These are phyloP conservation scores for Noctilio leporinus DNA, from an alignment of 2,113 vertebrate species.

Conservation along the genomic window DNA sequence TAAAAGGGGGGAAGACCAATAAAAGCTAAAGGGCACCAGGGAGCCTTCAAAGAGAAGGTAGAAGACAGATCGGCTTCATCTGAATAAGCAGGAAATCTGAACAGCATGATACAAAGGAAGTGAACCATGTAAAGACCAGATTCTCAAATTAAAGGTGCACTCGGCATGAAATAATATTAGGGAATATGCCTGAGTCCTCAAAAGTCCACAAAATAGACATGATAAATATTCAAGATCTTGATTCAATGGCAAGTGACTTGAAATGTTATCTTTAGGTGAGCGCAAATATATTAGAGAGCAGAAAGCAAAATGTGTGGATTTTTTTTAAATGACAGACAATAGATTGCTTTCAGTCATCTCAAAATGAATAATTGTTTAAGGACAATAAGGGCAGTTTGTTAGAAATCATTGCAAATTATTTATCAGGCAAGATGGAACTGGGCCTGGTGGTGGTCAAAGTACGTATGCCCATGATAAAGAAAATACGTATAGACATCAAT, in stretches of 20 bases:
- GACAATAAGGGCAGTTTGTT: neutral
- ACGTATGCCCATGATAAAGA: no score
- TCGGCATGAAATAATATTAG: neutral
- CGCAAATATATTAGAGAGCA: neutral
- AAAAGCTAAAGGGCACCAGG: neutral
- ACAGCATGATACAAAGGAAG: neutral
- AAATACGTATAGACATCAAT: neutral
- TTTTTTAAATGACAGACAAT: neutral
- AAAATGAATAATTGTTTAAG: neutral
- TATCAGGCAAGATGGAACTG: neutral
- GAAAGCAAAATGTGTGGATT: neutral
- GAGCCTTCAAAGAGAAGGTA: neutral
- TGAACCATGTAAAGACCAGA: neutral
- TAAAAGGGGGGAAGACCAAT: neutral
- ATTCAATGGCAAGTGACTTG: neutral
- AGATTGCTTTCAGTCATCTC: neutral
- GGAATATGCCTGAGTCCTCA: neutral
- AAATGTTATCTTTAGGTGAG: neutral
- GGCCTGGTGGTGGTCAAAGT: neutral
- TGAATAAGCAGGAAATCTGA: neutral
- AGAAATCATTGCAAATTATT: neutral
- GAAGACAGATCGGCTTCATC: neutral
- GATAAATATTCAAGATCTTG: neutral
- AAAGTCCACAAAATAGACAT: neutral
- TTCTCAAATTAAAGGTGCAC: neutral